These are phyloP conservation scores for Nycticryphes semicollaris DNA, from an alignment of 2,113 vertebrate genomes.

Conservation along the genomic window DNA sequence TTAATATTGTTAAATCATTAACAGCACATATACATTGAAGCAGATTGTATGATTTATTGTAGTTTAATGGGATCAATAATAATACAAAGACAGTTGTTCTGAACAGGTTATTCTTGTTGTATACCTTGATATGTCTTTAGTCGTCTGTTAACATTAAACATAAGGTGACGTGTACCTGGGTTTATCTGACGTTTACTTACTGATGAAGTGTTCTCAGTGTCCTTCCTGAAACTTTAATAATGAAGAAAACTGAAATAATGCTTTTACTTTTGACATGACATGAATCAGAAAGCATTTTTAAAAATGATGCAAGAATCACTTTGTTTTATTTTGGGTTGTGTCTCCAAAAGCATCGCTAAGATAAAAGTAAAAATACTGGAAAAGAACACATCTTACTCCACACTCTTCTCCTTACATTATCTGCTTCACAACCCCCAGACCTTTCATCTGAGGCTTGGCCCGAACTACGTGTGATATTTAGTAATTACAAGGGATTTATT, in stretches of 20 bases:
- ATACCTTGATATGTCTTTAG: not conserved
- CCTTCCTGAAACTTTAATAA: not conserved
- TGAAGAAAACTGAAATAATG: not conserved
- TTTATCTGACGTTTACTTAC: not conserved
- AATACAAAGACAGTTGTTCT: not conserved
- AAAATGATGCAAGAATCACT: not conserved
- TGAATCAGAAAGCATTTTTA: not conserved
- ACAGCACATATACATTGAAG: conserved; percentile 26
- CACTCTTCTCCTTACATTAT: not conserved
- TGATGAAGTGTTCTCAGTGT: not conserved
- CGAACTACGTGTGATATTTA: not conserved
- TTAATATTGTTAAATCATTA: conserved; percentile 22
- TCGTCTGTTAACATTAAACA: not conserved
- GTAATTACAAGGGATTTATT: not conserved
- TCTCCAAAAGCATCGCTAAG: not conserved
- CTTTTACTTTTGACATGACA: not conserved
- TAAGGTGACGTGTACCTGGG: not conserved
- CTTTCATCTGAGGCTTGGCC: not conserved
- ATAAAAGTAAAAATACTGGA: not conserved
- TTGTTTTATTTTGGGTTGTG: not conserved
- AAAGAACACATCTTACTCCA: not conserved
- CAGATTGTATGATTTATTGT: not conserved
- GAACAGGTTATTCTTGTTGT: not conserved
- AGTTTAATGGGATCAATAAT: not conserved
- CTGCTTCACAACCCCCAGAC: not conserved